These are phyloP conservation scores for Meandrina meandrites DNA, from an alignment of 92 coral and sea anemone species.

Conservation along the genomic window DNA sequence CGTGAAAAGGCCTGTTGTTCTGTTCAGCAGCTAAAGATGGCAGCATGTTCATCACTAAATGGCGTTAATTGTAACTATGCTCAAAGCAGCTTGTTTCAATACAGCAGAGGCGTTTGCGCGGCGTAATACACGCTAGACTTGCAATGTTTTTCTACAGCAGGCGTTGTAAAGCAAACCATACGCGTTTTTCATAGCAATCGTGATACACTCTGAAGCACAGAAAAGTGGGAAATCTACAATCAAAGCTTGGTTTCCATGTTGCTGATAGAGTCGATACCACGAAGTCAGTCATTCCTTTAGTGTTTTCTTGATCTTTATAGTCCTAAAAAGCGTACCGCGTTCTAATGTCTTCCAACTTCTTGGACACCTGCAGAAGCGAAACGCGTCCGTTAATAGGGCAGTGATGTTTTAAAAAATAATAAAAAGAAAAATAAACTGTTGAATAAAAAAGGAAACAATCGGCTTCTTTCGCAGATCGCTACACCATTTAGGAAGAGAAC, in stretches of 20 bases:
- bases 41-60: background rate
- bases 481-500: background rate
- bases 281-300: background rate
- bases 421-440: background rate
- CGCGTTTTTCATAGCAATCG: background rate
- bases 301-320: background rate
- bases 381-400: background rate
- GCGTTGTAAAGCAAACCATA: background rate
- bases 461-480: background rate
- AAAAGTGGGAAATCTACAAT: background rate
- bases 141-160: background rate
- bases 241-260: background rate
- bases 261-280: background rate
- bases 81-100: background rate
- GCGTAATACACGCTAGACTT: background rate
- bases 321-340: slow-evolving; percentile 93
- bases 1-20: background rate
- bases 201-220: background rate
- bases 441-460: background rate
- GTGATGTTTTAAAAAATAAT: background rate
- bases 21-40: background rate
- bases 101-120: background rate
- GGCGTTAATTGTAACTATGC: background rate
- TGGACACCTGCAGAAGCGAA: slow-evolving; percentile 74
- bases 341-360: slow-evolving; percentile 93